These are phyloP conservation scores for Blera fallax DNA, from an alignment of 2,888 invertebrate species.

Conservation along the genomic window DNA sequence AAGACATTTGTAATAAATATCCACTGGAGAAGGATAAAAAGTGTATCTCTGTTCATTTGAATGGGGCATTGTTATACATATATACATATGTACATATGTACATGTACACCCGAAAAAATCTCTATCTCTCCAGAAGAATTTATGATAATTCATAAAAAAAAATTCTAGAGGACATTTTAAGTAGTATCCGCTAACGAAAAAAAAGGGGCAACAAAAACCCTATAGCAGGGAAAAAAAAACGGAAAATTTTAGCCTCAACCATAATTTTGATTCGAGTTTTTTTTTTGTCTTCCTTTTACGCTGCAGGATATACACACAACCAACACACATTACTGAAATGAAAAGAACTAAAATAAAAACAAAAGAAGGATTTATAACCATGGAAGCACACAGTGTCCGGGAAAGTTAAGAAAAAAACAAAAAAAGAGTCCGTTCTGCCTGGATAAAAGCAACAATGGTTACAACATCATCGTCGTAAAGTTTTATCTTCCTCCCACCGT, in stretches of 20 bases:
- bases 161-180: conserved; percentile 1
- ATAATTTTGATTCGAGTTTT: conserved; percentile 29
- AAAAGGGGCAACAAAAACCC: neutral
- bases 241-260: conserved; percentile 11
- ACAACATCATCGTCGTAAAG: conserved; percentile 50
- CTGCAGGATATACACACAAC: neutral
- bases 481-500: conserved; percentile 24
- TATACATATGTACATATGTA: neutral
- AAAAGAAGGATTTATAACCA: conserved; percentile 30
- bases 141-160: conserved; percentile 19
- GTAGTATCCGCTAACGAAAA: neutral
- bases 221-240: neutral
- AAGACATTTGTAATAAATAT: conserved; percentile 41
- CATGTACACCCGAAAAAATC: neutral
- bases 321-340: neutral
- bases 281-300: neutral
- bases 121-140: neutral
- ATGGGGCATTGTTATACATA: conserved; percentile 16
- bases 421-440: conserved; percentile 49
- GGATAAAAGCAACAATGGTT: conserved; percentile 48
- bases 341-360: conserved; percentile 26
- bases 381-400: neutral
- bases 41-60: conserved; percentile 12
- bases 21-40: conserved; percentile 6
- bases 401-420: neutral